Evolutionary conservation across 2,113 vertebrate species (phyloP).

Genomic region (Lasiurus cinereus): DNA sequence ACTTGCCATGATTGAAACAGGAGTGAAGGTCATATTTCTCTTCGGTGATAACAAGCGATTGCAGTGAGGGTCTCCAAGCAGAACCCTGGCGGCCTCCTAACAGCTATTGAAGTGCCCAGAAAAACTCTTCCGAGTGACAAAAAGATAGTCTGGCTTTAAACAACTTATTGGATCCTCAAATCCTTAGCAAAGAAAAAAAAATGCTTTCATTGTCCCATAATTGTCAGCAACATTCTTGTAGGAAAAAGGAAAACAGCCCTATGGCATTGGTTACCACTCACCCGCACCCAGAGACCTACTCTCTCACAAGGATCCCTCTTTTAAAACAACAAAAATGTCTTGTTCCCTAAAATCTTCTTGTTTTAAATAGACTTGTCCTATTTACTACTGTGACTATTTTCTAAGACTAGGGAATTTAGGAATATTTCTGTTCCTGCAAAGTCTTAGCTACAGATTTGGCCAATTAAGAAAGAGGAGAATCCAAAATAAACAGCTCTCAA

Average conservation of each 20-base stretch:
- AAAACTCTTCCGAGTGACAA: neutral
- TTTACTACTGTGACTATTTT: slow-evolving; percentile 17
- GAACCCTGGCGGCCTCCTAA: neutral
- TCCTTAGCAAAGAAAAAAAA: too few relatives aligned
- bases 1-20: neutral
- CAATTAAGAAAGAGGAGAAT: neutral
- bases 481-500: slow-evolving; percentile 19
- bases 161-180: too few relatives aligned
- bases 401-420: neutral
- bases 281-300: neutral
- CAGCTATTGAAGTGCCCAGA: neutral
- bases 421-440: neutral
- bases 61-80: neutral
- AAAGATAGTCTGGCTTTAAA: neutral
- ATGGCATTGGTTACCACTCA: neutral
- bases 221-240: neutral
- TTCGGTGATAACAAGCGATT: neutral
- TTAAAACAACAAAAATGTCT: slow-evolving; percentile 25
- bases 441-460: neutral
- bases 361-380: slow-evolving; percentile 38
- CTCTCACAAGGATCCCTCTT: neutral
- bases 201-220: neutral
- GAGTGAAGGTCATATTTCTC: neutral
- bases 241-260: neutral
- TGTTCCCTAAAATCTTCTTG: neutral